phyloP scores from a whole-genome alignment of 2,113 vertebrate species.

The Carassius gibelio region DNA sequence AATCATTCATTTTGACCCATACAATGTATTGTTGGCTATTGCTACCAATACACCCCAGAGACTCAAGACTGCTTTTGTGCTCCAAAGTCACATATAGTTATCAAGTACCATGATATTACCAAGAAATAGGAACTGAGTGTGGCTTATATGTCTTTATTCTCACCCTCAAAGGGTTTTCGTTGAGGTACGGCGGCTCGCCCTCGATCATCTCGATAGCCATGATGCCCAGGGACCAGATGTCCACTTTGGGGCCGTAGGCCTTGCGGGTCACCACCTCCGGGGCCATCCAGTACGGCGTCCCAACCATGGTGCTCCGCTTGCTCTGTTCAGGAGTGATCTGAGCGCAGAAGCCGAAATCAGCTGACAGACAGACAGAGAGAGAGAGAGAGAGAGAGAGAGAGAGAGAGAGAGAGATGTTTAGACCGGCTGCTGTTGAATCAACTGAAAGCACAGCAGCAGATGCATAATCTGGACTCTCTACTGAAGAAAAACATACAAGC shows the following conservation, averaged over 20 bases:
- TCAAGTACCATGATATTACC: neutral
- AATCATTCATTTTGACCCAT: too few relatives aligned
- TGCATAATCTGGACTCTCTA: conserved; percentile 22
- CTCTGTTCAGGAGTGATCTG: conserved; percentile 98
- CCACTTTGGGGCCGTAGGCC: conserved; percentile 94
- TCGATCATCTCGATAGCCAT: conserved; percentile 99
- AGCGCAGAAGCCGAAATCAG: conserved; percentile 97
- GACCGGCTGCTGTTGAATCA: neutral
- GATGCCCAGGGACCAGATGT: conserved; percentile 97
- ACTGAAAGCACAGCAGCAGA: too few relatives aligned
- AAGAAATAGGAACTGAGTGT: neutral
- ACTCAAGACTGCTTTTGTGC: too few relatives aligned
- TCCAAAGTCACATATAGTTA: too few relatives aligned
- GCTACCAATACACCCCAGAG: too few relatives aligned
- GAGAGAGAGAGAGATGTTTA: neutral
- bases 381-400: neutral
- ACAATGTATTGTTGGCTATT: too few relatives aligned
- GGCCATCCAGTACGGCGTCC: conserved; percentile 98
- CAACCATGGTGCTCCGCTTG: conserved; percentile 97
- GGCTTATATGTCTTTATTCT: conserved; percentile 58
- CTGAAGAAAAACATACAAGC: conserved; percentile 21
- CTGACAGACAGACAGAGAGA: conserved; percentile 65
- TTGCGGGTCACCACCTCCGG: conserved; percentile 95
- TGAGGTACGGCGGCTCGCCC: conserved; percentile 95
- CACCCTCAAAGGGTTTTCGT: conserved; percentile 95